Conservation (phyloP, 2,888 invertebrate genomes). For the Pseudococcus longispinus region DNA sequence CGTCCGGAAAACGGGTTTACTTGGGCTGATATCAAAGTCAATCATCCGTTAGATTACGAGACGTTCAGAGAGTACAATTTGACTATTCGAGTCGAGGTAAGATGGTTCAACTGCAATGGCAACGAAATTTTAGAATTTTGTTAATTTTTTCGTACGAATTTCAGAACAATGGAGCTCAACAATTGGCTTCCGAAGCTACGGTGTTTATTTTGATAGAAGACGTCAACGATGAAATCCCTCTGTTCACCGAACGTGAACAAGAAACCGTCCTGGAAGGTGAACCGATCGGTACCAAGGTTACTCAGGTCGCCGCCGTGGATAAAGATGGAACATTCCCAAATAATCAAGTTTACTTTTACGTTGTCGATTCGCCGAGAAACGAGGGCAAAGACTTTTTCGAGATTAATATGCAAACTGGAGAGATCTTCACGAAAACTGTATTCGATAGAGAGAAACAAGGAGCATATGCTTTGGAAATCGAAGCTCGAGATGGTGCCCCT, state of each 20-base stretch:
- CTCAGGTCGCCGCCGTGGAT: slow-evolving; percentile 94
- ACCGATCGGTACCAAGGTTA: slow-evolving; percentile 92
- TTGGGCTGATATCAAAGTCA: slow-evolving; percentile 95
- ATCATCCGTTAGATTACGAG: slow-evolving; percentile 93
- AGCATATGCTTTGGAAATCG: slow-evolving; percentile 95
- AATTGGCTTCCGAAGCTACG: slow-evolving; percentile 91
- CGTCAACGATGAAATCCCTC: slow-evolving; percentile 95
- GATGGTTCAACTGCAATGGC: slow-evolving; percentile 61
- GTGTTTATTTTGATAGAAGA: slow-evolving; percentile 93
- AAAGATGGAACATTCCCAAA: slow-evolving; percentile 95
- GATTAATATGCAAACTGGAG: slow-evolving; percentile 94
- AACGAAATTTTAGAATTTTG: not conserved
- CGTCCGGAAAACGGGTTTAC: slow-evolving; percentile 89
- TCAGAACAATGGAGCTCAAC: slow-evolving; percentile 94
- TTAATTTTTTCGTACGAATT: slow-evolving; percentile 58
- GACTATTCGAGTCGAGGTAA: slow-evolving; percentile 93
- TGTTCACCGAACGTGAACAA: slow-evolving; percentile 93
- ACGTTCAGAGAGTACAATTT: slow-evolving; percentile 94
- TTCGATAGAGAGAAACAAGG: slow-evolving; percentile 98
- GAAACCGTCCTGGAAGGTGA: slow-evolving; percentile 95
- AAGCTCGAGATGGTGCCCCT: slow-evolving; percentile 95
- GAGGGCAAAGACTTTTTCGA: slow-evolving; percentile 96
- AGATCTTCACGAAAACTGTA: slow-evolving; percentile 92
- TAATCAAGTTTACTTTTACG: slow-evolving; percentile 93
- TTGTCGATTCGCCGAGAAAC: slow-evolving; percentile 88